Evolutionary conservation across 2,888 invertebrate genomes (phyloP).

Genomic region (Eupithecia exiguata): DNA sequence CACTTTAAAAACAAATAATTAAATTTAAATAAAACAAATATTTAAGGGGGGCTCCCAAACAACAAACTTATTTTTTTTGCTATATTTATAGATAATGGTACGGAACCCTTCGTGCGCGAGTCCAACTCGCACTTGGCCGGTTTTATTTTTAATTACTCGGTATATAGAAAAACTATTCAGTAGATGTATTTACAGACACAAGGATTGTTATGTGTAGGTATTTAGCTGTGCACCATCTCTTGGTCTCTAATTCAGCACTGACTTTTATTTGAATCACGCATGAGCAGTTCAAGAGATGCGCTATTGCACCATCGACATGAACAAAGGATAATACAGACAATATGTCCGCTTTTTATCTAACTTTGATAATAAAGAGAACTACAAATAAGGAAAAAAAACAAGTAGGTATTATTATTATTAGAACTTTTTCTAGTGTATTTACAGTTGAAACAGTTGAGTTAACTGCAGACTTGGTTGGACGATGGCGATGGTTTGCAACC

Average conservation of each 20-base stretch:
- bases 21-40: too few relatives aligned
- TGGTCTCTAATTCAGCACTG: slow-evolving; percentile 31
- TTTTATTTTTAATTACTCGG: too few relatives aligned
- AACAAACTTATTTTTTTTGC: too few relatives aligned
- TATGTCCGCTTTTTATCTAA: not conserved
- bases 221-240: not conserved
- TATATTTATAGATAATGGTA: too few relatives aligned
- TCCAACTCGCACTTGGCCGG: too few relatives aligned
- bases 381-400: not conserved
- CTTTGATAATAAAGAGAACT: not conserved
- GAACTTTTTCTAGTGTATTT: too few relatives aligned
- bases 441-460: not conserved
- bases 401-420: not conserved
- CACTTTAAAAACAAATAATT: too few relatives aligned
- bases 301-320: slow-evolving; percentile 14
- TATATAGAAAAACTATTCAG: not conserved
- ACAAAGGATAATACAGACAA: not conserved
- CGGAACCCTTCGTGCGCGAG: too few relatives aligned
- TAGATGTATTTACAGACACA: not conserved
- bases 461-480: not conserved
- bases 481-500: not conserved
- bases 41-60: too few relatives aligned
- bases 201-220: not conserved
- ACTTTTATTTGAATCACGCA: slow-evolving; percentile 56
- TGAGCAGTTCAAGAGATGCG: slow-evolving; percentile 22